A percentile compares a stretch with the other conserved stretches of the same genome.
Evolutionary conservation across 1,140 invertebrate species (phyloP).

Genomic region (Drosophila arizonae): DNA sequence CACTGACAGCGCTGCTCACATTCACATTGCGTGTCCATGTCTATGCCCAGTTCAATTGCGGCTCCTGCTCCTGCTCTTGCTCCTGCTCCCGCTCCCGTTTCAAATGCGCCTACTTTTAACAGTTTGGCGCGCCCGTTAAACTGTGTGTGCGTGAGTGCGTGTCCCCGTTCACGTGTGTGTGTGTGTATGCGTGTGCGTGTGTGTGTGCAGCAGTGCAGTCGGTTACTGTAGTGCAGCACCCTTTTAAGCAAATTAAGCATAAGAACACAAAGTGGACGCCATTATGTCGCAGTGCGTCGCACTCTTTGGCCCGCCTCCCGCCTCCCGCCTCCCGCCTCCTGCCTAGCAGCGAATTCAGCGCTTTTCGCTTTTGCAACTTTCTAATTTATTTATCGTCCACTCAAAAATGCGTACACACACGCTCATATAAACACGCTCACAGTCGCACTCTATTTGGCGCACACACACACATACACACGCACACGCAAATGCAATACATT

Average conservation of each 20-base stretch:
- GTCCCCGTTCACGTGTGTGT: neutral
- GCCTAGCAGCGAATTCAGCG: conserved; percentile 36
- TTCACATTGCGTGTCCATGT: conserved; percentile 58
- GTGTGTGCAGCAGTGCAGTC: conserved; percentile 46
- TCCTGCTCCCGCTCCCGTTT: neutral
- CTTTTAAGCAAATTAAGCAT: conserved; percentile 83
- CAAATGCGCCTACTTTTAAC: conserved; percentile 33
- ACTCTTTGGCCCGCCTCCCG: conserved; percentile 1
- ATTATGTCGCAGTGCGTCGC: conserved; percentile 78
- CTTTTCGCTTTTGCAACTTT: conserved; percentile 71
- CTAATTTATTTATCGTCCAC: conserved; percentile 78
- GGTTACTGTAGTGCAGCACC: conserved; percentile 43
- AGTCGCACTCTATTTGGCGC: conserved; percentile 5
- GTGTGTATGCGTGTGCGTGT: conserved; percentile 17
- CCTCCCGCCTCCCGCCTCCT: neutral
- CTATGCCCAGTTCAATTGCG: conserved; percentile 43
- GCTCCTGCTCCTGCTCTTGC: neutral
- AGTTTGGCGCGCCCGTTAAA: conserved; percentile 40
- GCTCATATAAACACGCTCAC: conserved; percentile 4
- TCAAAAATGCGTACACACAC: conserved; percentile 53
- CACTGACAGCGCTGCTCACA: conserved; percentile 16
- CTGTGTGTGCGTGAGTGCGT: neutral
- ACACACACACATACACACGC: neutral
- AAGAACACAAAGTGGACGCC: conserved; percentile 81
- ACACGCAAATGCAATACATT: conserved; percentile 1